These are phyloP conservation scores for Timema cristinae DNA, from an alignment of 2,888 invertebrate genomes.

Conservation along the genomic window DNA sequence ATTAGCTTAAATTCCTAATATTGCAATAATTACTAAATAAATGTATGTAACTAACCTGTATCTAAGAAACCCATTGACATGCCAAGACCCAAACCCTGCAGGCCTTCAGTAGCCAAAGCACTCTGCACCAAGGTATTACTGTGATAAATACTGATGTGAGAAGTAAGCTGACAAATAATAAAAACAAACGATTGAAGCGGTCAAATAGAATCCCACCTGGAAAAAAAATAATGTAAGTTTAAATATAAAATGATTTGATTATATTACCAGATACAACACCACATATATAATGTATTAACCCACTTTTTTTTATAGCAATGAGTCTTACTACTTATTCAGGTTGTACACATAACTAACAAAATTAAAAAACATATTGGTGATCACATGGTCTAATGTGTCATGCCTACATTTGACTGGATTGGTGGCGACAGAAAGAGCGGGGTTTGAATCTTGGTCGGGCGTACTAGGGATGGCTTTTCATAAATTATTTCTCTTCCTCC, in stretches of 20 bases:
- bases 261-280: no score
- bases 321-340: no score
- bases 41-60: conserved; percentile 36
- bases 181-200: conserved; percentile 41
- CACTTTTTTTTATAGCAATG: no score
- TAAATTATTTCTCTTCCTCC: no score
- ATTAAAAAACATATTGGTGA: no score
- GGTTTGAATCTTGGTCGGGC: no score
- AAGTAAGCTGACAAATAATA: conserved; percentile 43
- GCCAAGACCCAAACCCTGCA: conserved; percentile 43
- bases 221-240: conserved; percentile 19
- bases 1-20: background rate
- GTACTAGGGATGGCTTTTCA: no score
- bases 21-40: background rate
- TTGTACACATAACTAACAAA: no score
- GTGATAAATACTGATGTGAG: conserved; percentile 43
- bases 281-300: no score
- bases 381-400: no score
- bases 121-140: conserved; percentile 43
- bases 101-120: conserved; percentile 39
- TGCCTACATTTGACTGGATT: no score
- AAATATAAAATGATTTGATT: background rate
- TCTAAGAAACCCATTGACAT: conserved; percentile 45
- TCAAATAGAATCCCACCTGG: conserved; percentile 38
- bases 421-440: no score